Conservation (phyloP, 2,113 vertebrate species). For the Nibea coibor region DNA sequence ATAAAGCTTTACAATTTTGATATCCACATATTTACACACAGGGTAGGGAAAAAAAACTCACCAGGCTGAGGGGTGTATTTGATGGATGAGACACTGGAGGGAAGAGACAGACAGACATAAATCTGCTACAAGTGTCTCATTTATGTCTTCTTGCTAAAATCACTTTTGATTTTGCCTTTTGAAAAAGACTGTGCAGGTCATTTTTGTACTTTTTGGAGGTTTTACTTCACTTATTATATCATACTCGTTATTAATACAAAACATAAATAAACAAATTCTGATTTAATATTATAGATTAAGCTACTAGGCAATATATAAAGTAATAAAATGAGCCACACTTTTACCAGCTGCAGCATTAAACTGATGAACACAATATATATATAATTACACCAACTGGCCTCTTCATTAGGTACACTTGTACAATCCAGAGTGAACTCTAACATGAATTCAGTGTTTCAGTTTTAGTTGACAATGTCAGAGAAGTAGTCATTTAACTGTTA, state of each 20-base stretch:
- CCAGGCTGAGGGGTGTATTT: too few species aligned
- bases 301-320: not conserved
- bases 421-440: too few species aligned
- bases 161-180: not conserved
- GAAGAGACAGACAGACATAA: not conserved
- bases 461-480: too few species aligned
- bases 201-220: too few species aligned
- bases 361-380: not conserved
- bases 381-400: too few species aligned
- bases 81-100: too few species aligned
- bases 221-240: too few species aligned
- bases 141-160: not conserved
- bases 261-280: not conserved
- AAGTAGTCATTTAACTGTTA: too few species aligned
- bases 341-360: not conserved
- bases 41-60: not conserved
- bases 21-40: too few species aligned
- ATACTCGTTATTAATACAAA: not conserved
- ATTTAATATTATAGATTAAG: not conserved
- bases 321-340: not conserved
- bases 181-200: not conserved
- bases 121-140: not conserved
- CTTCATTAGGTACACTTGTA: too few species aligned
- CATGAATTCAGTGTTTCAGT: too few species aligned
- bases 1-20: too few species aligned